Evolutionary conservation across 1,140 invertebrate genomes (phyloP).

Genomic region (Camponotus vicinus): DNA sequence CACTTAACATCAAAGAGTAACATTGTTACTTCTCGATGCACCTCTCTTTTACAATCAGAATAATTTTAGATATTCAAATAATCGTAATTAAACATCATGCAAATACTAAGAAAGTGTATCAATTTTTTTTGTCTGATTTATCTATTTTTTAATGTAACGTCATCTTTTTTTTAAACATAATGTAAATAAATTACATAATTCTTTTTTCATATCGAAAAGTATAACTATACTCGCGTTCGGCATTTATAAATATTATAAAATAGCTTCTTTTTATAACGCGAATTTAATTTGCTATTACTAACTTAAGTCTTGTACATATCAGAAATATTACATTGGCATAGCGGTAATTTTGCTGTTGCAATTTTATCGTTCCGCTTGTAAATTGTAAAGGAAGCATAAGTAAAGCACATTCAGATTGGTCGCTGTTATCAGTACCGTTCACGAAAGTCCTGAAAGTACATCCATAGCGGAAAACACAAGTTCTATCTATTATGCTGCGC

Average conservation of each 20-base stretch:
- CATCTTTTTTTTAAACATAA: background rate
- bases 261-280: slow-evolving; percentile 15
- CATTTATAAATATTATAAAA: slow-evolving; percentile 64
- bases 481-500: slow-evolving; percentile 66
- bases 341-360: slow-evolving; percentile 19
- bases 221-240: slow-evolving; percentile 15
- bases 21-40: slow-evolving; percentile 26
- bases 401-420: slow-evolving; percentile 58
- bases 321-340: slow-evolving; percentile 48
- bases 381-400: slow-evolving; percentile 55
- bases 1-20: slow-evolving; percentile 38
- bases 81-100: slow-evolving; percentile 13
- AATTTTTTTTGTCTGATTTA: slow-evolving; percentile 8
- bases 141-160: background rate
- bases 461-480: slow-evolving; percentile 25
- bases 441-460: background rate
- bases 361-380: slow-evolving; percentile 31
- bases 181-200: slow-evolving; percentile 43
- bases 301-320: slow-evolving; percentile 37
- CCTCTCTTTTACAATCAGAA: slow-evolving; percentile 51
- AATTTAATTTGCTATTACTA: slow-evolving; percentile 46
- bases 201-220: slow-evolving; percentile 28
- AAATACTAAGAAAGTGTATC: background rate
- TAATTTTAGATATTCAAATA: slow-evolving; percentile 44
- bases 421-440: slow-evolving; percentile 9